Conservation (phyloP, 2,797 vertebrate genomes). For the Sebastes itinus region DNA sequence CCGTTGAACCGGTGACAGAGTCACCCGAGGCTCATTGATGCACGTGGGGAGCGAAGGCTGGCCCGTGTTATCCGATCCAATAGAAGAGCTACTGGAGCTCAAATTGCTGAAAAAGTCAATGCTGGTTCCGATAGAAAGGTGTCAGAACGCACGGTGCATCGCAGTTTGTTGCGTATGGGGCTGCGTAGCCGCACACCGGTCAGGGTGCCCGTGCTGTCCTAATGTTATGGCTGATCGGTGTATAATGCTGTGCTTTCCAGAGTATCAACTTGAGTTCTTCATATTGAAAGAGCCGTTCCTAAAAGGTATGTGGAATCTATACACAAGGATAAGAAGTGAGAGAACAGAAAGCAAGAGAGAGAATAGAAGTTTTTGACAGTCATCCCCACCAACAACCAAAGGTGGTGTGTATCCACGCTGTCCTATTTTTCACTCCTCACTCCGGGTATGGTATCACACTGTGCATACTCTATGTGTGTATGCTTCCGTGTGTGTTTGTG, state of each 20-base stretch:
- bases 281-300: background rate
- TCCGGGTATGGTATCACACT: slow-evolving; percentile 6
- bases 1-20: too few relatives aligned
- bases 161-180: background rate
- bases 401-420: slow-evolving; percentile 20
- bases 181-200: too few relatives aligned
- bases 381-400: slow-evolving; percentile 25
- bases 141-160: too few relatives aligned
- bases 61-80: too few relatives aligned
- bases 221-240: too few relatives aligned
- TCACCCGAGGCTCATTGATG: too few relatives aligned
- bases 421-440: slow-evolving; percentile 49
- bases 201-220: too few relatives aligned
- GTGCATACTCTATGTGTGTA: background rate
- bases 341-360: background rate
- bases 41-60: too few relatives aligned
- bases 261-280: background rate
- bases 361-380: slow-evolving; percentile 32
- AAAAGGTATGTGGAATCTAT: background rate
- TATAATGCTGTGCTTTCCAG: background rate
- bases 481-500: background rate
- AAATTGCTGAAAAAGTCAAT: too few relatives aligned
- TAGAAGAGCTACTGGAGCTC: too few relatives aligned
- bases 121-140: too few relatives aligned
- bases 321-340: background rate